Evolutionary conservation across 2,113 vertebrate species (phyloP).

Genomic region (Gadus macrocephalus): DNA sequence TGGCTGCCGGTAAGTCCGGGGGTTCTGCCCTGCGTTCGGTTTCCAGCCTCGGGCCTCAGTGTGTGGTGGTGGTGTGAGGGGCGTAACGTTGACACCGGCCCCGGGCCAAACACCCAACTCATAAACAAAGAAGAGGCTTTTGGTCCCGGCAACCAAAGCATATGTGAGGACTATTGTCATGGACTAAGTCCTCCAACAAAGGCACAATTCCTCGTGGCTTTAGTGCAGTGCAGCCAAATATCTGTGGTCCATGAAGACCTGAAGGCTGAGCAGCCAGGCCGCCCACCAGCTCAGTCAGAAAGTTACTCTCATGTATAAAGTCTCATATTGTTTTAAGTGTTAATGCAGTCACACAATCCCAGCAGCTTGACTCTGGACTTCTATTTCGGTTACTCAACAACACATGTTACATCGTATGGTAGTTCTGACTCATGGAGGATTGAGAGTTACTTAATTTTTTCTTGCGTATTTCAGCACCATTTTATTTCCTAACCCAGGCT

Average conservation of each 20-base stretch:
- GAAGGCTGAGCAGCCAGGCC: too few relatives aligned
- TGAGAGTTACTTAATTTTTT: too few relatives aligned
- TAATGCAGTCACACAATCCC: too few relatives aligned
- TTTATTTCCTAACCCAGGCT: background rate
- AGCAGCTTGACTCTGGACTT: too few relatives aligned
- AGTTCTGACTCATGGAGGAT: too few relatives aligned
- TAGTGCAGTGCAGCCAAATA: slow-evolving; percentile 17
- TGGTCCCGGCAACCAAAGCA: background rate
- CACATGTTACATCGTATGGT: too few relatives aligned
- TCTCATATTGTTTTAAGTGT: background rate
- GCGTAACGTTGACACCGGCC: slow-evolving; percentile 4
- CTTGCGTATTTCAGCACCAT: background rate
- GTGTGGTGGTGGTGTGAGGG: too few relatives aligned
- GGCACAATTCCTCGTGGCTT: slow-evolving; percentile 39
- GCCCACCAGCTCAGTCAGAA: background rate
- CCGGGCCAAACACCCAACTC: slow-evolving; percentile 4
- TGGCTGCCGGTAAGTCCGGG: too few relatives aligned
- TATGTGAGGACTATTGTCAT: slow-evolving; percentile 30
- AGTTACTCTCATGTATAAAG: background rate
- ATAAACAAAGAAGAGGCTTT: background rate
- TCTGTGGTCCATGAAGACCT: background rate
- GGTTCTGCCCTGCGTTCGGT: too few relatives aligned
- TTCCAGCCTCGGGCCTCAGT: too few relatives aligned
- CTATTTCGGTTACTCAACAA: too few relatives aligned
- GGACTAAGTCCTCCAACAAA: slow-evolving; percentile 47